Evolutionary conservation across 2,888 invertebrate genomes (phyloP).

Genomic region (Lamellibrachia columna): DNA sequence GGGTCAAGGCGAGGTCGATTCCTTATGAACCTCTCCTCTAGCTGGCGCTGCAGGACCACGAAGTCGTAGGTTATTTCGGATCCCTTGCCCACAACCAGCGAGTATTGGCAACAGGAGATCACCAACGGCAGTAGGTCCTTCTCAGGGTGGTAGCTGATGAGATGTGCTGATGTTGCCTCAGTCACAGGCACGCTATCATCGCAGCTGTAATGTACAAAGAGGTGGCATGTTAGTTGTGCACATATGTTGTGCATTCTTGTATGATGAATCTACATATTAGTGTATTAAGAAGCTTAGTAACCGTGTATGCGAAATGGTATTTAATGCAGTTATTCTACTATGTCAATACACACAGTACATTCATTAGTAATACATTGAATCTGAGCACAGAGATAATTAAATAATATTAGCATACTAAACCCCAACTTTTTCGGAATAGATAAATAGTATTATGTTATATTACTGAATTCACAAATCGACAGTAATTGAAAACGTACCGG

Average conservation of each 20-base stretch:
- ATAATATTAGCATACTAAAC: no score
- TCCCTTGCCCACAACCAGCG: conserved; percentile 48
- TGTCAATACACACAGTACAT: no score
- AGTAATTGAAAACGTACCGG: no score
- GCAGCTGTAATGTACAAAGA: conserved; percentile 17
- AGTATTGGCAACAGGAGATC: conserved; percentile 51
- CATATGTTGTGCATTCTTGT: not conserved
- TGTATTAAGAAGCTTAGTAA: no score
- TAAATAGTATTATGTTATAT: no score
- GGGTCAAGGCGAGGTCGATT: conserved; percentile 34
- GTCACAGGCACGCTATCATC: conserved; percentile 18
- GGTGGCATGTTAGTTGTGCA: not conserved
- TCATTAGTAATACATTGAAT: no score
- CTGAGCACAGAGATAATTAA: no score
- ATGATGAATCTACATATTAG: not conserved
- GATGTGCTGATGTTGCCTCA: conserved; percentile 33
- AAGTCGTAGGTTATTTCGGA: conserved; percentile 50
- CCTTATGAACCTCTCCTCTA: conserved; percentile 47
- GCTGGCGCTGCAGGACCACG: conserved; percentile 44
- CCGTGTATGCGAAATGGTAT: no score
- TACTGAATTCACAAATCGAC: no score
- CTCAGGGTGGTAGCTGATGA: conserved; percentile 42
- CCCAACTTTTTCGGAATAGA: no score
- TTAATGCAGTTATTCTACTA: no score
- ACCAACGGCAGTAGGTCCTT: conserved; percentile 49